phyloP scores from a whole-genome alignment of 2,113 vertebrate species.

The Coturnix japonica region DNA sequence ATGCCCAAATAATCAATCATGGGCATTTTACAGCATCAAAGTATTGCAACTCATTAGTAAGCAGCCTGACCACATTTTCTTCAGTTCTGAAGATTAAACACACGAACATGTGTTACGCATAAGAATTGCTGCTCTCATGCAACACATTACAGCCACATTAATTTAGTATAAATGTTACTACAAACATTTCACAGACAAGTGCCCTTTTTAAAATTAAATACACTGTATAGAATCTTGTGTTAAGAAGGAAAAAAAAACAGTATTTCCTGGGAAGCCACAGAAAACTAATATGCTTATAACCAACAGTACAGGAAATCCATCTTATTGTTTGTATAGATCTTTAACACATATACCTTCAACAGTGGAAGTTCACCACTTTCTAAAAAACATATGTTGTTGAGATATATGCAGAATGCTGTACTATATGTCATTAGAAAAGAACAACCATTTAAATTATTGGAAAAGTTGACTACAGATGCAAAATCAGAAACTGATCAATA shows the following conservation, averaged over 20 bases:
- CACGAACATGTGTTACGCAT: conserved; percentile 36
- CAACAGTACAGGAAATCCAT: neutral
- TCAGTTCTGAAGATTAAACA: conserved; percentile 48
- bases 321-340: neutral
- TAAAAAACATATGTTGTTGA: neutral
- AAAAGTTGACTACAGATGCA: neutral
- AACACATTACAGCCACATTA: conserved; percentile 27
- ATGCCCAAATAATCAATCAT: neutral
- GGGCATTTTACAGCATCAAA: conserved; percentile 41
- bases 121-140: conserved; percentile 51
- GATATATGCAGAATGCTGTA: neutral
- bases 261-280: neutral
- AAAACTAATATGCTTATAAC: neutral
- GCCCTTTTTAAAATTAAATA: neutral
- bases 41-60: conserved; percentile 44
- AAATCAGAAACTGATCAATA: neutral
- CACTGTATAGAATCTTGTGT: neutral
- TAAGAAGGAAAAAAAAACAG: neutral
- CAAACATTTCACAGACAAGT: neutral
- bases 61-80: conserved; percentile 35
- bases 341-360: neutral
- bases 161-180: conserved; percentile 1
- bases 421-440: neutral
- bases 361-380: neutral
- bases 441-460: neutral